phyloP scores from a whole-genome alignment of 1,140 invertebrate species.

The Drosophila jambulina region DNA sequence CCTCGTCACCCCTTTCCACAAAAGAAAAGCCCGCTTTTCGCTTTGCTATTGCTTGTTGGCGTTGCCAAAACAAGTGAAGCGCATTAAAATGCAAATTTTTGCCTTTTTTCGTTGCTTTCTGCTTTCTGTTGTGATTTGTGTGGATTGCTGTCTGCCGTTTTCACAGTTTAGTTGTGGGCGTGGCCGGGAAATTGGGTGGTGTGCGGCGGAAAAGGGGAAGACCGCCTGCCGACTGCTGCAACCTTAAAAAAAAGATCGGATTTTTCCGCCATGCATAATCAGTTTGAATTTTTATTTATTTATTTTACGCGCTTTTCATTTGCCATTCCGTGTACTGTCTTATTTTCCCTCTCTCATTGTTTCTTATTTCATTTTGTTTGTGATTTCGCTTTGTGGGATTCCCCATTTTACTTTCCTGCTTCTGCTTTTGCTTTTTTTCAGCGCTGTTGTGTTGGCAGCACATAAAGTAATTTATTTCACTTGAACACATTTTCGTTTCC shows the following conservation, averaged over 20 bases:
- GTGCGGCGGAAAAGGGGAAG: not conserved
- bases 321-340: slow-evolving; percentile 51
- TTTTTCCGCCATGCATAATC: slow-evolving; percentile 82
- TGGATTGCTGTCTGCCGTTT: slow-evolving; percentile 53
- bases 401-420: slow-evolving; percentile 32
- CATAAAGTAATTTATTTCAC: slow-evolving; percentile 82
- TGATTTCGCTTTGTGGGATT: slow-evolving; percentile 64
- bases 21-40: slow-evolving; percentile 16
- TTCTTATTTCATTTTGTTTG: slow-evolving; percentile 56
- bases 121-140: slow-evolving; percentile 69
- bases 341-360: slow-evolving; percentile 48
- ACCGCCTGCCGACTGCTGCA: slow-evolving; percentile 16
- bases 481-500: slow-evolving; percentile 75
- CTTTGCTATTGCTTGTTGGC: slow-evolving; percentile 36
- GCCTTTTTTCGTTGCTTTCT: slow-evolving; percentile 43
- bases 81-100: slow-evolving; percentile 83
- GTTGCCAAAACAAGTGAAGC: slow-evolving; percentile 77
- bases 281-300: slow-evolving; percentile 82
- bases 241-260: slow-evolving; percentile 54
- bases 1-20: not conserved
- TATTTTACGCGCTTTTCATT: slow-evolving; percentile 82
- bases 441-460: slow-evolving; percentile 49
- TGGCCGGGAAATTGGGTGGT: slow-evolving; percentile 45
- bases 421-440: slow-evolving; percentile 13
- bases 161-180: slow-evolving; percentile 77